These are phyloP conservation scores for Heliconius hewitsoni DNA, from an alignment of 1,140 invertebrate genomes.

Conservation along the genomic window DNA sequence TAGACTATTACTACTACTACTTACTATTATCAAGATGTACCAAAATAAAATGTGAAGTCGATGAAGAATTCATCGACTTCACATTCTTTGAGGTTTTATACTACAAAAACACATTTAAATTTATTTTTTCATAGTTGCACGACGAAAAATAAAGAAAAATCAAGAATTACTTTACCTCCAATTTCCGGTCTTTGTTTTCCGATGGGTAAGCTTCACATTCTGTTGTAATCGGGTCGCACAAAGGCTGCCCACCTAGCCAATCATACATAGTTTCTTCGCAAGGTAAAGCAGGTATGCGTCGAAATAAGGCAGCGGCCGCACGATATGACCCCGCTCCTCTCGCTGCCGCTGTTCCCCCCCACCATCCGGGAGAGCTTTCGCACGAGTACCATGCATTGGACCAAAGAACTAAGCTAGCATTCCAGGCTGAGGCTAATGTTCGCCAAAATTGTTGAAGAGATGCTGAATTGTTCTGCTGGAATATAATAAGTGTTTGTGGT, in stretches of 20 bases:
- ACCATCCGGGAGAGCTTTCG: slow-evolving; percentile 60
- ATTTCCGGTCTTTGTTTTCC: slow-evolving; percentile 42
- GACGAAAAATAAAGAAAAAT: neutral
- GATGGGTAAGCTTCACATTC: slow-evolving; percentile 61
- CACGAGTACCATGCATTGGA: slow-evolving; percentile 73
- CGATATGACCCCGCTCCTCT: slow-evolving; percentile 51
- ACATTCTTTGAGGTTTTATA: neutral
- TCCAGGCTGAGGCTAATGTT: slow-evolving; percentile 73
- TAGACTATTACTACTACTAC: no score
- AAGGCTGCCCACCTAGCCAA: slow-evolving; percentile 61
- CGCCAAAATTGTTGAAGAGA: slow-evolving; percentile 70
- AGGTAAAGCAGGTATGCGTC: slow-evolving; percentile 54
- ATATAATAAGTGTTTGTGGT: slow-evolving; percentile 63
- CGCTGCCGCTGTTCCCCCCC: slow-evolving; percentile 67
- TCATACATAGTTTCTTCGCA: slow-evolving; percentile 68
- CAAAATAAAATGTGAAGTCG: no score
- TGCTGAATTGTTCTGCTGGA: slow-evolving; percentile 72
- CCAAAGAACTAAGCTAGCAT: slow-evolving; percentile 67
- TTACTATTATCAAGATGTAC: no score
- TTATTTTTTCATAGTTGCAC: neutral
- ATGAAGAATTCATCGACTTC: no score
- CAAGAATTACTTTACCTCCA: slow-evolving; percentile 52
- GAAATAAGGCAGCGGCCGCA: slow-evolving; percentile 67
- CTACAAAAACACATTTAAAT: no score
- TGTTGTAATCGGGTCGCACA: slow-evolving; percentile 61